Base-by-base conservation (phyloP, 2,888 invertebrate genomes). In the Helleia helle region DNA sequence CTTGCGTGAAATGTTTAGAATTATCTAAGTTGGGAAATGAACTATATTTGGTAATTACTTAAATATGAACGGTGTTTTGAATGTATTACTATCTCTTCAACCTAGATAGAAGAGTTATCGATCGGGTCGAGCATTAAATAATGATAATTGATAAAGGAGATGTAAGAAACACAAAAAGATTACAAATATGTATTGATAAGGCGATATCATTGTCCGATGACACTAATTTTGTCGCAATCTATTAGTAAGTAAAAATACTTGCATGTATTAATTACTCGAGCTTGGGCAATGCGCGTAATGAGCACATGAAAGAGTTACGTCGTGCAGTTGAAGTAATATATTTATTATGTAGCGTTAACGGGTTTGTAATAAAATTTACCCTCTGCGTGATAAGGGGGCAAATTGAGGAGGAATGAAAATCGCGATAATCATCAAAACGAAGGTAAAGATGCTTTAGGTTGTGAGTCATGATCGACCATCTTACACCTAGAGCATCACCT, bases 161-260 rank as follows among this genome's bases (percentile, higher is more conserved):
- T 34, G 40, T 9, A 31, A 26, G 31, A 25, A 40, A 40, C 31
- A 40, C 17, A 40, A 34, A 40, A 31, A 40, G 31, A 40, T 40
- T 39, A 39, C 30, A 12, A n/a, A 26, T 25, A 24, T 25, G 18
- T 4, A 22, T 18, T 12, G 40, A 40, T 40, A 40, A 25, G 8
- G 40, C 18, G 15, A 31, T 40, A 40, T 34, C 40, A 26, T 40
- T 40, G 40, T 3, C 40, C 40, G 40, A 26, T 40, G 40, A 40
- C 18, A 22, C 3, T 7, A 22, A 5, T 22, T 22, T 22, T 22
- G 18, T 38, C 5, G 24, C 31, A 31, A 40, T 24, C 7, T 31
- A 31, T 34, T 12, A 18, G 34, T 31, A 11, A 29, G 14, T 3
- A 22, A 8, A 22, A 22, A 22, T 18, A 18, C 3, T 22, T 22